Evolutionary conservation across 2,113 vertebrate species (phyloP), one percentile per base, ranked within the genome.

Genomic region (Pholis gunnellus): DNA sequence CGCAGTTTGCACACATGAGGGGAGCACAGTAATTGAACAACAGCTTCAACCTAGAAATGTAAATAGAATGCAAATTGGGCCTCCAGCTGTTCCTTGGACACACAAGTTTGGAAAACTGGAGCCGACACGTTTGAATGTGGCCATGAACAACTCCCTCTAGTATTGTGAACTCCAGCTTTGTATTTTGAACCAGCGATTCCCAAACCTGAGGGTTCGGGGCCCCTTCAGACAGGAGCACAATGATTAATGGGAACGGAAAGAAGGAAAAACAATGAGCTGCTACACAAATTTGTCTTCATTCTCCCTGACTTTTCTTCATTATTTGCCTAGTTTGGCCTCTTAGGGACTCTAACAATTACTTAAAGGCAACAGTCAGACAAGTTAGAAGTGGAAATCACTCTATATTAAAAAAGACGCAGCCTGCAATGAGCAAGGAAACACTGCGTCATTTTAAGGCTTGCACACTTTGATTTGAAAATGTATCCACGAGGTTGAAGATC

Each of bases 1-100:
- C 52, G 75, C 72, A 72, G 72, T 69, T 78, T 46, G 73, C 81
- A 77, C 78, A 89, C 81, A 79, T 50, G 82, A 83, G 83, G 75
- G 78, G 60, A 85, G 74, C 42, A 5, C 14, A 25, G 59, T 75
- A 79, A 78, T 40, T 56, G 84, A 89, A 70, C 73, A 25, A 34
- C 42, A 65, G 54, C 52, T 52, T 54, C 50, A 81, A 76, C 3
- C 8, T 42, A 2, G 57, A 71, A 40, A 61, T 27, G 29, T 15
- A 56, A 82, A 69, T 13, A 38, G 18, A 17, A 42, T 1, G 65
- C 15, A 64, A 71, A 77, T 36, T 36, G 29, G 20, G 42, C 20
- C 68, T 20, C 0, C n/a, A 31, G 68, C 25, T 57, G 52, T 15
- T 73, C 6, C 4, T 9, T 59, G 40, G 31, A 46, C 1, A 42